Evolutionary conservation across 2,113 vertebrate genomes (phyloP).

Genomic region (Catagonus wagneri): DNA sequence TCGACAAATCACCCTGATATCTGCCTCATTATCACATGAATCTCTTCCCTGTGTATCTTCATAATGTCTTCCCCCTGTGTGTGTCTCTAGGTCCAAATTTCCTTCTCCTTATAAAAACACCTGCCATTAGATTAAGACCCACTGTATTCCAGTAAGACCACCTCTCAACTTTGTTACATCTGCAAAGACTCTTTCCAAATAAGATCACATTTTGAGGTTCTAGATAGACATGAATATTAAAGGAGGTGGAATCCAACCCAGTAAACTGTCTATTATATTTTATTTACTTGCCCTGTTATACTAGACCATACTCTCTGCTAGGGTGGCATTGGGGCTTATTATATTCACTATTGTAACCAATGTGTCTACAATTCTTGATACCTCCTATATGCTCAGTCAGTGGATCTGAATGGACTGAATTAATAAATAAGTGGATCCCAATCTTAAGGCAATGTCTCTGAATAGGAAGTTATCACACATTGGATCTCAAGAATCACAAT

Average conservation of each 20-base stretch:
- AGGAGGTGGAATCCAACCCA: not conserved
- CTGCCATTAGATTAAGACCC: not conserved
- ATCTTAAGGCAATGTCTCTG: not conserved
- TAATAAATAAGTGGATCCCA: not conserved
- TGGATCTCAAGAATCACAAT: not conserved
- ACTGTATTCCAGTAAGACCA: not conserved
- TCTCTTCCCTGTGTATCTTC: not conserved
- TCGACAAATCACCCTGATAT: not conserved
- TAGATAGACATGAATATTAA: not conserved
- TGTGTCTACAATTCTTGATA: not conserved
- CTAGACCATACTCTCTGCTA: not conserved
- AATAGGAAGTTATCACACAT: not conserved
- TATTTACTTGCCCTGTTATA: not conserved
- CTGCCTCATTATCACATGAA: not conserved
- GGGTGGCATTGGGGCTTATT: not conserved
- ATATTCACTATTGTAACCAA: not conserved
- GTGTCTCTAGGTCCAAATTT: not conserved
- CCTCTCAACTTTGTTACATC: not conserved
- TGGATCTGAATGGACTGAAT: not conserved
- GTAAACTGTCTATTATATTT: too few species aligned
- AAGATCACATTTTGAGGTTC: not conserved
- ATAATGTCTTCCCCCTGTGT: not conserved
- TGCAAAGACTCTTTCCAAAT: not conserved
- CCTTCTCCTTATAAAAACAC: not conserved
- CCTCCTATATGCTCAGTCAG: not conserved